These are phyloP conservation scores for Rhopalosiphum nymphaeae DNA, from an alignment of 2,888 invertebrate genomes.

Conservation along the genomic window DNA sequence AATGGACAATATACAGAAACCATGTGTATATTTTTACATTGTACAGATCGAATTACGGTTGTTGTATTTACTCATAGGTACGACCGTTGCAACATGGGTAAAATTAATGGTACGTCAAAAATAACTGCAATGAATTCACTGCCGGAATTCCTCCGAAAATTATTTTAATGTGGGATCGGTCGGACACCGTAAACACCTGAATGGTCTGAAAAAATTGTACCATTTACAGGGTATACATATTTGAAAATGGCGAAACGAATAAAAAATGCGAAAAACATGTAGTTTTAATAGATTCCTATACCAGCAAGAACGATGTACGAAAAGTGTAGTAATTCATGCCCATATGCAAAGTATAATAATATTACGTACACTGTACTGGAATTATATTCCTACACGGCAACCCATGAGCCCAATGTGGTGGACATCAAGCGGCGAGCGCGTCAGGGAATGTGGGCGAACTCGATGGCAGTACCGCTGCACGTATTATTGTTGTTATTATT, in stretches of 20 bases:
- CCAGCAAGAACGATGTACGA: not conserved
- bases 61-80: not conserved
- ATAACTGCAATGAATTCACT: not conserved
- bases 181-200: not conserved
- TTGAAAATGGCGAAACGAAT: too few species aligned
- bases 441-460: conserved; percentile 61
- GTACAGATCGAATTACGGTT: not conserved
- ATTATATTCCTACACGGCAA: not conserved
- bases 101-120: not conserved
- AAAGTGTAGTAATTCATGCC: not conserved
- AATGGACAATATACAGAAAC: not conserved
- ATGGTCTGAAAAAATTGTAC: not conserved
- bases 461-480: not conserved
- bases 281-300: too few species aligned
- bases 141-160: not conserved
- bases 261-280: too few species aligned
- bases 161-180: not conserved
- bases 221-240: not conserved
- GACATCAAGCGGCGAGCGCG: conserved; percentile 41
- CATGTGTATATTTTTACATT: not conserved
- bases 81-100: not conserved
- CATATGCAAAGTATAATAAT: not conserved
- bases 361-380: not conserved
- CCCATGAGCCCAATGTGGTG: not conserved
- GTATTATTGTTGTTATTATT: not conserved